phyloP scores from a whole-genome alignment of 2,888 invertebrate genomes.

The Monochamus alternatus region DNA sequence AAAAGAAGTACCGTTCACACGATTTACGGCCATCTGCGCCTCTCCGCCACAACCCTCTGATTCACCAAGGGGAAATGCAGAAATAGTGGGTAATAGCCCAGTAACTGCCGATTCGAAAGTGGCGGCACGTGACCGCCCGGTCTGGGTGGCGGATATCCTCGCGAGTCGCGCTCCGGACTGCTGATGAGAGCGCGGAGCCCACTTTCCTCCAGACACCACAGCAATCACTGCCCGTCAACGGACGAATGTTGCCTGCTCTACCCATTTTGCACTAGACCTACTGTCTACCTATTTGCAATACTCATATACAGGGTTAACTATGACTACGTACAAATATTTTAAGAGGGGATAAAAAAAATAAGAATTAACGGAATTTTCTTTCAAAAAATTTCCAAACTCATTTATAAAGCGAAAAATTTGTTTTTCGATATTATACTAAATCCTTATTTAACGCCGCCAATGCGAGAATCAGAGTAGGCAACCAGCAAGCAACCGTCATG shows the following conservation, averaged over 20 bases:
- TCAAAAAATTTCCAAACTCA: too few species aligned
- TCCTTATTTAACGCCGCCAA: too few species aligned
- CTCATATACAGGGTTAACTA: too few species aligned
- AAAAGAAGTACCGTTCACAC: conserved; percentile 2
- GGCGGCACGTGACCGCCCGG: conserved; percentile 42
- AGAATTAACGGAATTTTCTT: too few species aligned
- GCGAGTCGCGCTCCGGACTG: conserved; percentile 61
- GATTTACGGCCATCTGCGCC: not conserved
- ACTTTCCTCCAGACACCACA: conserved; percentile 37
- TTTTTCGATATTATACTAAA: too few species aligned
- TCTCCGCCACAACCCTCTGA: conserved; percentile 16
- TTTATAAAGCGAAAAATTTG: too few species aligned
- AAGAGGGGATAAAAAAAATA: too few species aligned
- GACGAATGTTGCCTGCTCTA: conserved; percentile 2
- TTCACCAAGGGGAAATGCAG: conserved; percentile 27
- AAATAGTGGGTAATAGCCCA: conserved; percentile 29
- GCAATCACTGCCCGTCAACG: conserved; percentile 10
- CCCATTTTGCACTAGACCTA: not conserved
- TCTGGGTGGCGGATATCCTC: conserved; percentile 65
- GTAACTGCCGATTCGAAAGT: conserved; percentile 36
- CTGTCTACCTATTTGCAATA: not conserved
- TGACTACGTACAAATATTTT: too few species aligned
- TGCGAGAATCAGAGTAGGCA: too few species aligned
- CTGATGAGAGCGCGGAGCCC: conserved; percentile 63
- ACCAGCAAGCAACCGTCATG: too few species aligned